These are phyloP conservation scores for Brachynemurus nebulosus DNA, from an alignment of 2,888 invertebrate species.

Conservation along the genomic window DNA sequence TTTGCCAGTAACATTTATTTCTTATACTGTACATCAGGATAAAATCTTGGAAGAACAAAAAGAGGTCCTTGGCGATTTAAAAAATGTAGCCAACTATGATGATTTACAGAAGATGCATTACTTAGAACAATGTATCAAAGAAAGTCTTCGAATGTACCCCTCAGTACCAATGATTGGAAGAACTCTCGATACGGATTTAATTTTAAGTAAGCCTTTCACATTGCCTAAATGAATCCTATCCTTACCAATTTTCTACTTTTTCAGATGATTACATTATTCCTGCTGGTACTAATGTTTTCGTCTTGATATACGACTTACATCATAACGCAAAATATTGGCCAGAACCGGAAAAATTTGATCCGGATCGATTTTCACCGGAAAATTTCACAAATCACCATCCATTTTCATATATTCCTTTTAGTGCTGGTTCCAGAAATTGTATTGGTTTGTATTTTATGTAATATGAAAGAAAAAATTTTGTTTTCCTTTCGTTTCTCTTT, in stretches of 20 bases:
- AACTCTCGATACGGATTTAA: constrained; percentile 22
- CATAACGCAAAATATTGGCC: constrained; percentile 26
- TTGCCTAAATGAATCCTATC: no score
- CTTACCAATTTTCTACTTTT: no score
- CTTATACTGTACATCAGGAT: no score
- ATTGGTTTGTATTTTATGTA: no score
- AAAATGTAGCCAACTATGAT: constrained; percentile 24
- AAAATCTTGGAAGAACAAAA: no score
- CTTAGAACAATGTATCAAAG: constrained; percentile 28
- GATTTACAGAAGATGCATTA: constrained; percentile 28
- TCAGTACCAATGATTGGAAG: constrained; percentile 28
- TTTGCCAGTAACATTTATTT: no score
- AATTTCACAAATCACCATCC: constrained; percentile 23
- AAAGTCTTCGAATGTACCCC: constrained; percentile 28
- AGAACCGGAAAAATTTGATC: constrained; percentile 26
- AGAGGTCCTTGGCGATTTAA: no score
- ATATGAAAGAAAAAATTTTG: no score
- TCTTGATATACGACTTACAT: constrained; percentile 28
- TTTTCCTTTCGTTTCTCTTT: no score
- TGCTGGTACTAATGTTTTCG: constrained; percentile 10
- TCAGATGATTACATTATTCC: constrained; percentile 7
- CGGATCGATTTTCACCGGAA: constrained; percentile 27
- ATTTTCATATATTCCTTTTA: constrained; percentile 26
- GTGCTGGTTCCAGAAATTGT: constrained; percentile 28
- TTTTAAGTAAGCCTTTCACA: no score